Percentiles rank a stretch among this genome's conserved stretches.
phyloP scores from a whole-genome alignment of 2,888 invertebrate genomes.

The Lithophane socia region DNA sequence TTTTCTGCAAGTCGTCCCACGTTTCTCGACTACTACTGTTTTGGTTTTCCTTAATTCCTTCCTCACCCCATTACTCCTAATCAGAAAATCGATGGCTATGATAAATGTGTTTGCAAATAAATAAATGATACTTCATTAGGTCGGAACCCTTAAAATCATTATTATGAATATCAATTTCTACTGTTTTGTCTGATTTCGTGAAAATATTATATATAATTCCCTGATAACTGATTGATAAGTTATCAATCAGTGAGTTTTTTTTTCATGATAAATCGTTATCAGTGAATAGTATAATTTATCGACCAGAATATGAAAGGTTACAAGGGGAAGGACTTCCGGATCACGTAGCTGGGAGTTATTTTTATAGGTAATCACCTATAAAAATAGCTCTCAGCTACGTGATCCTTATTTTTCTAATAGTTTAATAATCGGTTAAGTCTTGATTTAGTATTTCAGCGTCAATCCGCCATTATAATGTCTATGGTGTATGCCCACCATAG shows the following conservation, averaged over 20 bases:
- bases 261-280: conserved; percentile 12
- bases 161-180: conserved; percentile 36
- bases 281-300: conserved; percentile 16
- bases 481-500: neutral
- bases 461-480: neutral
- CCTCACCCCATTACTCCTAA: conserved; percentile 6
- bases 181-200: conserved; percentile 5
- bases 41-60: neutral
- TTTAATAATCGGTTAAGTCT: neutral
- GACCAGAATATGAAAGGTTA: neutral
- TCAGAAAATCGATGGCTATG: conserved; percentile 41
- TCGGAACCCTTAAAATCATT: neutral
- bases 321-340: neutral
- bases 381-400: no score
- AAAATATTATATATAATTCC: no score
- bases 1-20: no score
- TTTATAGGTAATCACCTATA: no score
- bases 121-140: conserved; percentile 12
- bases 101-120: conserved; percentile 27
- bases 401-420: neutral
- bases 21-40: neutral
- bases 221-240: conserved; percentile 38
- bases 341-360: neutral
- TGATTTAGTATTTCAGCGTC: neutral
- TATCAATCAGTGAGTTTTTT: conserved; percentile 35